phyloP scores from a whole-genome alignment of 2,113 vertebrate genomes.

The Ursus arctos region DNA sequence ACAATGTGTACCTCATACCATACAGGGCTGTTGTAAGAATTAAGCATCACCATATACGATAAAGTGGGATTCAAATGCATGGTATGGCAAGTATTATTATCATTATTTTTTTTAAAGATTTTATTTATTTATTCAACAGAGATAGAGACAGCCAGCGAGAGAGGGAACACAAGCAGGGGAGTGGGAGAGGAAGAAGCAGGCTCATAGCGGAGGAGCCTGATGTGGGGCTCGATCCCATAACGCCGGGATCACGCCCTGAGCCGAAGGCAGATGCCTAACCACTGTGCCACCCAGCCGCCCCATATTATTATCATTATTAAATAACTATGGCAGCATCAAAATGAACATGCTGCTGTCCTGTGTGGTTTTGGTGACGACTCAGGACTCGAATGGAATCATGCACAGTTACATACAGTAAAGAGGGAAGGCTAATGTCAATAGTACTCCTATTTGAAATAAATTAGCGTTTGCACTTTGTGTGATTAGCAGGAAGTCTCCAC shows the following conservation, averaged over 20 bases:
- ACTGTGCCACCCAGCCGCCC: no score
- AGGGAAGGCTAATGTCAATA: neutral
- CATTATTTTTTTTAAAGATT: neutral
- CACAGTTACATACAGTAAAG: neutral
- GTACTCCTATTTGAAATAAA: neutral
- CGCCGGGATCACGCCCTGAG: no score
- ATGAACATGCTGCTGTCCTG: neutral
- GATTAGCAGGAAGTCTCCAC: neutral
- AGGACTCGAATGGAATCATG: neutral
- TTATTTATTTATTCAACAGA: no score
- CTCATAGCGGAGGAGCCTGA: no score
- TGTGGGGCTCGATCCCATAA: no score
- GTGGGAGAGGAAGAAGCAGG: no score
- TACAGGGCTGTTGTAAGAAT: neutral
- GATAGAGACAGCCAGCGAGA: no score
- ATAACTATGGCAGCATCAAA: neutral
- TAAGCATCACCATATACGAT: neutral
- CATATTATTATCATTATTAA: neutral
- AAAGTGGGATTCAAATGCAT: neutral
- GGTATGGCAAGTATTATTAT: neutral
- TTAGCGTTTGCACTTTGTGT: neutral
- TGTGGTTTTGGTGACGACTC: neutral
- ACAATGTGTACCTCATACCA: neutral
- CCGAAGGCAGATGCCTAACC: no score
- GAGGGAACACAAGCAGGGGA: no score